Base-by-base conservation (phyloP, 2,888 invertebrate genomes). In the Dicroscelio sp. region DNA sequence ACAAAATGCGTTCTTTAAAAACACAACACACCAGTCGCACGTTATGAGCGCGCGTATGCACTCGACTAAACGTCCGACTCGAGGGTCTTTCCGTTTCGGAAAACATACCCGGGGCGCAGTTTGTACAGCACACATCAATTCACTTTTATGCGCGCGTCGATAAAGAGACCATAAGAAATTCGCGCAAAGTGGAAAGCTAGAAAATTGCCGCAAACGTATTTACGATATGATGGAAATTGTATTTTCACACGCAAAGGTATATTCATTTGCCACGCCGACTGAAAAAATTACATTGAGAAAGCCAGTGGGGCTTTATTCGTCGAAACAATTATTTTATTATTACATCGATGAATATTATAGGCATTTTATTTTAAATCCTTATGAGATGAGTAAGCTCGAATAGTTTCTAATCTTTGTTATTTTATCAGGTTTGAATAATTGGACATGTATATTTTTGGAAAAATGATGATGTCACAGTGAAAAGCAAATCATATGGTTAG, bases 61-160 rank as follows among this genome's bases (percentile, higher is more conserved):
- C 92, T 92, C 92, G 91, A 90, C 91, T 90, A 91, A 92, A 91
- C 91, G 89, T 75, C 75, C 91, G 90, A 86, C 89, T 71, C 55
- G 86, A 88, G 92, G 92, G 91, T 92, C 86, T 85, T 92, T 92
- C 91, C 91, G 92, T 91, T 92, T 90, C 89, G 86, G 88, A 86
- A 92, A 91, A 90, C 92, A 92, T 89, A 83, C 89, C 90, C 91
- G 87, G 83, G 88, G 85, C 90, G 84, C 85, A 85, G 89, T 88
- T 91, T 90, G 88, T 84, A 73, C 90, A 78, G 55, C 87, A 85
- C 90, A 88, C 83, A 84, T 92, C 90, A 86, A 92, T 92, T 92
- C 90, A 86, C 90, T 89, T 90, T 86, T 87, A 84, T 73, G 79
- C 63, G 67, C 85, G 79, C 86, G 80, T 80, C 86, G 86, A 83